Percentiles rank a stretch among this genome's conserved stretches.
phyloP scores from a whole-genome alignment of 2,797 vertebrate genomes.

The Crocodylus rhombifer region DNA sequence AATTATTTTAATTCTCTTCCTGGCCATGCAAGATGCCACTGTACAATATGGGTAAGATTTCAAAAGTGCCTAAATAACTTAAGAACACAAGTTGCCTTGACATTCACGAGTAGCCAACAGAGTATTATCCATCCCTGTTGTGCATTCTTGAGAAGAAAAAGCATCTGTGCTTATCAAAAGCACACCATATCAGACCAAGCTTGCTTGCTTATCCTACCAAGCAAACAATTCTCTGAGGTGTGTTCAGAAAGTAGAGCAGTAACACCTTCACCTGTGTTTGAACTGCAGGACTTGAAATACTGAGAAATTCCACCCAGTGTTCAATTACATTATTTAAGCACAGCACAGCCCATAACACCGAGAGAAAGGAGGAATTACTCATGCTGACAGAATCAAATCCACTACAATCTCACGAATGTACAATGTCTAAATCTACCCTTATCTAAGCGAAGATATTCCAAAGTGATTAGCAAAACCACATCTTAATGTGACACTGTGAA shows the following conservation, averaged over 20 bases:
- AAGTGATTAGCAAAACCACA: background rate
- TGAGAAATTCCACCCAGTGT: background rate
- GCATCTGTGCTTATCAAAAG: background rate
- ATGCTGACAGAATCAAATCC: background rate
- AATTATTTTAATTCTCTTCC: background rate
- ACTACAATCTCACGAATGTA: background rate
- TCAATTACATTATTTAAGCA: background rate
- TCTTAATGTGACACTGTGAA: background rate
- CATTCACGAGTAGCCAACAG: background rate
- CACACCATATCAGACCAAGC: background rate
- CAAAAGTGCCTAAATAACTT: background rate
- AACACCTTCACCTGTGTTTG: background rate
- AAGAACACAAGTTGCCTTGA: background rate
- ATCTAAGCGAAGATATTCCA: conserved; percentile 16
- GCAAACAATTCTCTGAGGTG: background rate
- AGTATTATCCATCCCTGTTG: background rate
- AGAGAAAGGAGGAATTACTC: conserved; percentile 1
- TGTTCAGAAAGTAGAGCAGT: background rate
- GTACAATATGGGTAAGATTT: background rate
- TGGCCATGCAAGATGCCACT: background rate
- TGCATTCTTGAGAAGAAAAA: background rate
- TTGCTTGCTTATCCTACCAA: background rate
- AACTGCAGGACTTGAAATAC: background rate
- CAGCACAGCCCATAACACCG: rapidly evolving
- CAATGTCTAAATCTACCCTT: background rate